Percentiles rank a stretch among this genome's conserved stretches.
Evolutionary conservation across 2,888 invertebrate genomes (phyloP).

Genomic region (Macrophya alboannulata): DNA sequence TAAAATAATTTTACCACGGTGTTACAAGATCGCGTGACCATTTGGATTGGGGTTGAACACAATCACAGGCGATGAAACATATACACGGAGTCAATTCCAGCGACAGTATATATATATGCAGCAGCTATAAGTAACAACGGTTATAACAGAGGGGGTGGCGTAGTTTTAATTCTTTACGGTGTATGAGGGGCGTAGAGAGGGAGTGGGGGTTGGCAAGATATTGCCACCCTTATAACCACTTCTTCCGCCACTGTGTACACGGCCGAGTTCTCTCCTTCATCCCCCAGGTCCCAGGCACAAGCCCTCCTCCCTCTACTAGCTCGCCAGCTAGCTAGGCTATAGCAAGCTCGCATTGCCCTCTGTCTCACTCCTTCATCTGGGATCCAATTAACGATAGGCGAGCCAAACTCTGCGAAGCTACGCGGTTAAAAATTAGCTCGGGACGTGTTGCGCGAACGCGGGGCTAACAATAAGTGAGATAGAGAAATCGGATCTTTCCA

Average conservation of each 20-base stretch:
- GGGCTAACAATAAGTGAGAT: slow-evolving; percentile 47
- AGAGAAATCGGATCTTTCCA: neutral
- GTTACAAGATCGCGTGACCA: slow-evolving; percentile 48
- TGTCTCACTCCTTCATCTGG: slow-evolving; percentile 70
- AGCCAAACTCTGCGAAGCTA: slow-evolving; percentile 69
- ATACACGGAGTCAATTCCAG: slow-evolving; percentile 41
- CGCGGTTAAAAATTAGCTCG: slow-evolving; percentile 74
- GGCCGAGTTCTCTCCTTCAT: neutral
- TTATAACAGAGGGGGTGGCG: slow-evolving; percentile 50
- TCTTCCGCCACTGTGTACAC: slow-evolving; percentile 22
- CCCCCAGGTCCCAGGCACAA: neutral
- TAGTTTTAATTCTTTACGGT: slow-evolving; percentile 45
- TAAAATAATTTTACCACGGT: neutral
- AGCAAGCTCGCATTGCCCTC: neutral
- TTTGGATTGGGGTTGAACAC: neutral
- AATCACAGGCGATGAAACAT: slow-evolving; percentile 2
- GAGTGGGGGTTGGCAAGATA: slow-evolving; percentile 34
- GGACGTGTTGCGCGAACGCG: slow-evolving; percentile 60
- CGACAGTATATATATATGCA: slow-evolving; percentile 32
- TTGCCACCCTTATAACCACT: slow-evolving; percentile 41
- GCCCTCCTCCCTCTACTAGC: neutral
- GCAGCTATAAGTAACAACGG: neutral
- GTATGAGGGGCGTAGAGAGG: too few species aligned
- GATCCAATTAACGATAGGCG: slow-evolving; percentile 76
- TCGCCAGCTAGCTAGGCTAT: too few species aligned